Evolutionary conservation across 2,113 vertebrate genomes (phyloP), one percentile per base, ranked within the genome.

Genomic region (Oncorhynchus masou): DNA sequence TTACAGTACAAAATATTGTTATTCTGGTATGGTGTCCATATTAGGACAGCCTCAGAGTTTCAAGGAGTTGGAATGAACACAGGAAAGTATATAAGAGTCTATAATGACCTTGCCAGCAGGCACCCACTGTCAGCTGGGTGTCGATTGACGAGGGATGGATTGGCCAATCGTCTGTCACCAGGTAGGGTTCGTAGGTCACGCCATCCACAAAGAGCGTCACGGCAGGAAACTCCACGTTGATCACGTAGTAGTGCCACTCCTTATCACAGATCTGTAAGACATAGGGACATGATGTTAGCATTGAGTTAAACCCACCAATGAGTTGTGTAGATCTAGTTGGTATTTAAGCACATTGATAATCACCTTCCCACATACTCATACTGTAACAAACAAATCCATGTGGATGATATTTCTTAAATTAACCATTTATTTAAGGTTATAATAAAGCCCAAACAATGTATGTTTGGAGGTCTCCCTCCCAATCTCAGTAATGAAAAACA

Each of bases 161-260:
- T 2, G 97, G 97, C 97, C 97, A 99, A 64, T 99, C 97, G 3
- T 98, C 98, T 5, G 97, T 99, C 91, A 99, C 97, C 78, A 99
- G 94, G 87, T 99, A 99, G 3, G 97, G 97, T 76, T 99, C 96
- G 3, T 97, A 99, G 0, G 95, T 97, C 64, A 96, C 92, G 57
- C 97, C 97, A 7, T 98, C 97, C 92, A 96, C 97, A 85, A 98
- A 98, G 12, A 99, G 92, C 0, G 96, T 97, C 69, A 98, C 97
- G 12, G 96, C 91, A 0, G 97, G 97, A 86, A 98, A 98, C 71
- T 97, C 97, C 84, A 98, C 95, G 0, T 97, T 98, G 88, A 99
- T 95, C 66, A 99, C 92, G 6, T 98, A 99, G 89, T 99, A 98
- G 88, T 99, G 97, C 97, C 97, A 99, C 79, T 99, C 96, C 90